Evolutionary conservation across 2,113 vertebrate genomes (phyloP), one percentile per base, ranked within the genome.

Genomic region (Drymodes brunneopygia): DNA sequence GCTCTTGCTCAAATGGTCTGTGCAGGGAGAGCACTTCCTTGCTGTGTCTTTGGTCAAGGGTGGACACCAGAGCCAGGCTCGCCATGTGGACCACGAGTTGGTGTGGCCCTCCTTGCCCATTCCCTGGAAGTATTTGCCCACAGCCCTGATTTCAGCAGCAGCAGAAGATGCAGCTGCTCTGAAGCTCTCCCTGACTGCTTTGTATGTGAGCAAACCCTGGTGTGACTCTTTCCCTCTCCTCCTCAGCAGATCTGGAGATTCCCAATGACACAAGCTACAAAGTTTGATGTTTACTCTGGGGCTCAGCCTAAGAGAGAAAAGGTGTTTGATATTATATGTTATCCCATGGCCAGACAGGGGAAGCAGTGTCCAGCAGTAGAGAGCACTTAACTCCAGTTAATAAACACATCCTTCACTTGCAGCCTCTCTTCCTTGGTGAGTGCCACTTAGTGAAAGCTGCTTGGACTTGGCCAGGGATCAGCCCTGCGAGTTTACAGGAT

Each of bases 391-490:
- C 62, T 86, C 81, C 61, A 86, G 73, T 95, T 95, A 96, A 88
- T 80, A 85, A 91, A 96, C 94, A 71, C 48, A 84, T 90, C 88
- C 97, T 97, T 97, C 85, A 86, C 91, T 94, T 95, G 86, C 88
- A 96, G 96, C 81, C 88, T 87, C 88, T 93, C 88, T 96, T 97
- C 86, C 78, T 65, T 82, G 84, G 81, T 18, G 62, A 95, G 83
- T 86, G 91, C 81, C 47, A 17, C 95, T 96, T 97, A 95, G 87
- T 9, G 42, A 94, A 97, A 96, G 96, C 94, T 96, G 97, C 97
- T 97, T 92, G 86, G 69, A 92, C 86, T 98, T 98, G 98, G 98
- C 97, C 20, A 20, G 51, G 33, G 77, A 94, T 98, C 97, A 98
- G 97, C 97, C 86, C 84, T 56, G 72, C 58, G 29, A 97, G 95